Evolutionary conservation across 2,888 invertebrate genomes (phyloP), one percentile per base, ranked within the genome.

Genomic region (Catotricha subobsoleta): DNA sequence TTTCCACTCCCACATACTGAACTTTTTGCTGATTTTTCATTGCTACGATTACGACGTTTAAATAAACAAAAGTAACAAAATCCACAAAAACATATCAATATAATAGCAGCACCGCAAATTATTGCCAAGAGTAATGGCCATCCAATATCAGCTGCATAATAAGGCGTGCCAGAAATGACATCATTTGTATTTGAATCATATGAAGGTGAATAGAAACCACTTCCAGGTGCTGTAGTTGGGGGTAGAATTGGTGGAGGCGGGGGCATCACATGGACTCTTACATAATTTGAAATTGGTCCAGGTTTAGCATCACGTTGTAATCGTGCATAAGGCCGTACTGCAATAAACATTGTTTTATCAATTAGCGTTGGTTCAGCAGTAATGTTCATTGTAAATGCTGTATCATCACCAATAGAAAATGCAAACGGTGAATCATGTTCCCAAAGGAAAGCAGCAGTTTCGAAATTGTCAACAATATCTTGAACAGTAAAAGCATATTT

Each of bases 241-340:
- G n/a, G n/a, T 25, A 10, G 10, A 8, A 25, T 25, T 13, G 66
- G 66, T 19, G 66, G 66, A 18, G 66, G 66, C 2, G 69, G 67
- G 4, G 64, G 61, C 8, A 67, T 65, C 1, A 72, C 63, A 43
- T 63, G 57, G 5, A 69, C 64, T 15, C 66, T 53, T 2, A 69
- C 67, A 55, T 67, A 67, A 51, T 73, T 73, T 2, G 71, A 71
- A 23, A 66, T 51, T 1, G 66, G 64, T 7, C 67, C 66, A 2
- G 64, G 54, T n/a, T 51, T 47, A 1, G 57, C 47, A 41, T 54
- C 54, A 5, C 56, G 50, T 1, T 57, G 57, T 25, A 59, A 49
- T 43, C 61, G 63, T 3, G 66, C 60, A 47, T 59, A 66, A 2
- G 70, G 66, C 25, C 67, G 60, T 3, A 73, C 54, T 4, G 69